phyloP scores from a whole-genome alignment of 2,888 invertebrate genomes.

The Ecdyonurus torrentis region DNA sequence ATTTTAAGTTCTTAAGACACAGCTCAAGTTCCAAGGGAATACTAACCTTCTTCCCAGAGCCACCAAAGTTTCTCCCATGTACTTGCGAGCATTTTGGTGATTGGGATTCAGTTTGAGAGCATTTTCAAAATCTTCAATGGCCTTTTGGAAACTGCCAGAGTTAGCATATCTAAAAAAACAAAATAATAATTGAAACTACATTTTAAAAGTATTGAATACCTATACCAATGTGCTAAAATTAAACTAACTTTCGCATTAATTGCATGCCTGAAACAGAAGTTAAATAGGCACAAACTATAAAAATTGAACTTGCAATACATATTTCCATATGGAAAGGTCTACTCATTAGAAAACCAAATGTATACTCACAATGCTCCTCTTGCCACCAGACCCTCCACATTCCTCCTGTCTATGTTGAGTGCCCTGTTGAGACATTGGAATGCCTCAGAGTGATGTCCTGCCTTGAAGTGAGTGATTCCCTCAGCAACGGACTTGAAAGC shows the following conservation, averaged over 20 bases:
- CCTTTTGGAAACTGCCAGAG: slow-evolving; percentile 82
- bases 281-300: not conserved
- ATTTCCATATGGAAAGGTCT: too few species aligned
- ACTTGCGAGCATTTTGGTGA: slow-evolving; percentile 86
- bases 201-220: not conserved
- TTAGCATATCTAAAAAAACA: slow-evolving; percentile 52
- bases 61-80: slow-evolving; percentile 82
- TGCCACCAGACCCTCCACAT: slow-evolving; percentile 83
- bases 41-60: slow-evolving; percentile 52
- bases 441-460: slow-evolving; percentile 82
- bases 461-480: slow-evolving; percentile 88
- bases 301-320: not conserved
- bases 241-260: too few species aligned
- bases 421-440: slow-evolving; percentile 90
- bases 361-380: slow-evolving; percentile 59
- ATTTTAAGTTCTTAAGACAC: slow-evolving; percentile 3
- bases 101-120: slow-evolving; percentile 75
- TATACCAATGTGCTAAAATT: too few species aligned
- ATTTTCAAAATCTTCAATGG: slow-evolving; percentile 86
- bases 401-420: slow-evolving; percentile 74
- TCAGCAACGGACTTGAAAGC: slow-evolving; percentile 88
- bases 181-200: slow-evolving; percentile 4
- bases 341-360: too few species aligned
- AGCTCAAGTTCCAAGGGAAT: not conserved
- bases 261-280: too few species aligned